Base-by-base conservation (phyloP, 1,140 invertebrate species). In the Calycopis cecrops region DNA sequence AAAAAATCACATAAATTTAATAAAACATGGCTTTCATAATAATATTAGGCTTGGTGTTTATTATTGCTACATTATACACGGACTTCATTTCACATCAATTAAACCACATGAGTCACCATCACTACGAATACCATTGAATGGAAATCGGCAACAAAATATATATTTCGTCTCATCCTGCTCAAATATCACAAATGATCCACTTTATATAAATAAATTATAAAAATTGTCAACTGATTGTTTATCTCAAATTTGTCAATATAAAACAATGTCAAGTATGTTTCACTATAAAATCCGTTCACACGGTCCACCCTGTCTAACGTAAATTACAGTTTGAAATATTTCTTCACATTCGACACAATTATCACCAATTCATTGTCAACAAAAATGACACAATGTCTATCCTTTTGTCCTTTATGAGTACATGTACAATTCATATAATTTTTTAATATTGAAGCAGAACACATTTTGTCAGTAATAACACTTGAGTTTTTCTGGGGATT, bases 161-260 rank as follows among this genome's bases (percentile, higher is more conserved):
- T 71, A 58, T 75, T 70, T 61, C 66, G 64, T 73, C 72, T 72
- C 60, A 59, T 65, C 67, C 69, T 78, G 70, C 62, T 69, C 63
- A 60, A 67, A 59, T 84, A 85, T 85, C 78, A 87, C 79, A 65
- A 77, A 72, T 71, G 81, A 83, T 83, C 73, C 79, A 86, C 81
- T 85, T 82, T 82, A 79, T 58, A 77, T 82, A 85, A 85, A 86
- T 85, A 83, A 86, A 86, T 83, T 82, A 85, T 76, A 76, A 77
- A 28, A 83, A 81, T 80, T 74, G 79, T 86, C 79, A 86, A 82
- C 78, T 62, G 67, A 77, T 75, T 69, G 72, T 83, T 76, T 79
- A 63, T 76, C 65, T 72, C 63, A 28, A 28, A 28, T 28, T 28
- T 28, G 65, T 66, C 63, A 64, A 63, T 73, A 76, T 76, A 75